These are phyloP conservation scores for Polypterus bichir DNA, from an alignment of 2,113 vertebrate genomes.

Conservation along the genomic window DNA sequence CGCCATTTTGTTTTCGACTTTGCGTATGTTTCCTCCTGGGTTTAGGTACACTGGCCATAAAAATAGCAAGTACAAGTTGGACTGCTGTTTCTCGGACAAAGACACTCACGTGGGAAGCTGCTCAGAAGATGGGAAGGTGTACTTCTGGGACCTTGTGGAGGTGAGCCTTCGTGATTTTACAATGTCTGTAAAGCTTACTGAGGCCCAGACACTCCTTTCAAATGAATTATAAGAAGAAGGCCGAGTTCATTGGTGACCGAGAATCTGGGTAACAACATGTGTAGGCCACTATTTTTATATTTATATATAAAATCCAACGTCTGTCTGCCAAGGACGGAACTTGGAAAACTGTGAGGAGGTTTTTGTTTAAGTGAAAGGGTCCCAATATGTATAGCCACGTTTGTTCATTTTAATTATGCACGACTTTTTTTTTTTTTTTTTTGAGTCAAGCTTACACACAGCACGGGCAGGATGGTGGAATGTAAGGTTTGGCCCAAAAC, in stretches of 20 bases:
- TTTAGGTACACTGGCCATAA: conserved; percentile 70
- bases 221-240: neutral
- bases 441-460: no score
- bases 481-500: no score
- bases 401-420: no score
- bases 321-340: no score
- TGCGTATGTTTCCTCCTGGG: neutral
- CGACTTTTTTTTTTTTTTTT: no score
- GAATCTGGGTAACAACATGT: no score
- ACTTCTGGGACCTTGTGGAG: conserved; percentile 89
- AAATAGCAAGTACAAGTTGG: conserved; percentile 77
- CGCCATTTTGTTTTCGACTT: neutral
- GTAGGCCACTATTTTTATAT: no score
- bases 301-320: no score
- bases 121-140: conserved; percentile 80
- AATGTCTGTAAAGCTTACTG: neutral
- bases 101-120: conserved; percentile 81
- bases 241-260: neutral
- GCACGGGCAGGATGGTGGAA: no score
- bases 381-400: no score
- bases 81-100: conserved; percentile 72
- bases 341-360: no score
- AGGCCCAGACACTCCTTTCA: neutral
- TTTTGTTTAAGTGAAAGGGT: no score
- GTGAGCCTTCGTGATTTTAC: conserved; percentile 32